Evolutionary conservation across 2,113 vertebrate species (phyloP), one percentile per base, ranked within the genome.

Genomic region (Rhegmatorhina hoffmannsi): DNA sequence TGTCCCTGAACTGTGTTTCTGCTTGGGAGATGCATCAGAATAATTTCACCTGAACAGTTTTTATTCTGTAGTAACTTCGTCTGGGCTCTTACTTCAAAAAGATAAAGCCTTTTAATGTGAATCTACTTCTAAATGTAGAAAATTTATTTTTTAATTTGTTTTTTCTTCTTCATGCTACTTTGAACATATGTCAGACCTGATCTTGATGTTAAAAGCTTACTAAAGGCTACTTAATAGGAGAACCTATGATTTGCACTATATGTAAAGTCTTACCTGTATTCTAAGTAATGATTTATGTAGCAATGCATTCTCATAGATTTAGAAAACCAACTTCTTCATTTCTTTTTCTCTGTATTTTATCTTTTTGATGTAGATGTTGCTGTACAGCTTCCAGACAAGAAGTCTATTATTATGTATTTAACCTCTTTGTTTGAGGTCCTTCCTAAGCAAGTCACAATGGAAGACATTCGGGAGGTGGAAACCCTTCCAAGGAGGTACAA

Each of bases 321-420:
- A 55, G 84, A 77, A 95, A 94, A 66, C 33, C 60, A 46, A 49
- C 67, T 50, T 44, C 56, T 64, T 95, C 2, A 52, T 68, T 90
- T 84, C 14, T 85, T 58, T 94, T 80, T 8, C 15, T 11, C 9
- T 4, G 1, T 63, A 5, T 89, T 95, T 96, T 91, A 17, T 94
- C 77, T 94, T 92, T 95, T 62, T 67, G 55, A 83, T 97, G 43
- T 95, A 99, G 99, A 99, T 87, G 98, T 99, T 96, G 99, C 99
- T 11, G 99, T 99, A 64, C 99, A 98, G 93, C 97, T 99, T 87
- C 99, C 99, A 73, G 99, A 99, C 97, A 99, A 99, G 96, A 99
- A 99, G 97, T 99, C 99, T 89, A 99, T 99, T 98, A 98, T 99
- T 97, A 99, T 99, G 99, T 99, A 99, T 86, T 98, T 99, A 97